Evolutionary conservation across 2,797 vertebrate species (phyloP), one percentile per base, ranked within the genome.

Genomic region (Pachyuromys duprasi): DNA sequence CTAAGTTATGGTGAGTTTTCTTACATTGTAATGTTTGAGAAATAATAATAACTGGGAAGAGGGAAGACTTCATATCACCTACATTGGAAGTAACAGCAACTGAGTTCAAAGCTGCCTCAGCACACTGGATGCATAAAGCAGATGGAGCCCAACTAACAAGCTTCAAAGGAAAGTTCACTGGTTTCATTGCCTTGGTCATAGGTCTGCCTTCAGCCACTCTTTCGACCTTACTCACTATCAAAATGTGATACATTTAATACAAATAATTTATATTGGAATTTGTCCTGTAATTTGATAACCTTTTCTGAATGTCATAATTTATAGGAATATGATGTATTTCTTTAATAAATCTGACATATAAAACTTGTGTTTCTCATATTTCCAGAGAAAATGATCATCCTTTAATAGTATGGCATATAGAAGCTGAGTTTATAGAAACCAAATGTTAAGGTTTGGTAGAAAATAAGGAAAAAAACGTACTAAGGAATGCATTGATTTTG

Each of bases 1-100:
- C 55, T 67, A 75, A 83, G 49, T n/a, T 84, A 57, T 1, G 0
- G 15, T 26, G 1, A 81, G 31, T 28, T 1, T 24, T 4, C 9
- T 93, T 90, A 24, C 74, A 82, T 80, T 92, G 49, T 93, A 80
- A 80, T 76, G 76, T 90, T 74, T 42, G 42, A 17, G 49, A 93
- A 53, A n/a, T 90, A 92, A 88, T 81, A 12, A 65, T 62, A 89
- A 94, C 45, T 5, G 15, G 6, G n/a, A 74, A 2, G n/a, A 28
- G 11, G 0, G 4, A 24, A 33, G 45, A 17, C 6, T 28, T 76
- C 15, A 3, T 65, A 63, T 11, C 20, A 76, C n/a, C 0, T 57
- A 24, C 15, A 78, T 13, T 55, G 24, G 36, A 75, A 83, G 17
- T 60, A 8, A 88, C 2, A 78, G 39, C 26, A 87, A 86, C 4